Evolutionary conservation across 2,797 vertebrate species (phyloP).

Genomic region (Oreonectes daqikongensis): DNA sequence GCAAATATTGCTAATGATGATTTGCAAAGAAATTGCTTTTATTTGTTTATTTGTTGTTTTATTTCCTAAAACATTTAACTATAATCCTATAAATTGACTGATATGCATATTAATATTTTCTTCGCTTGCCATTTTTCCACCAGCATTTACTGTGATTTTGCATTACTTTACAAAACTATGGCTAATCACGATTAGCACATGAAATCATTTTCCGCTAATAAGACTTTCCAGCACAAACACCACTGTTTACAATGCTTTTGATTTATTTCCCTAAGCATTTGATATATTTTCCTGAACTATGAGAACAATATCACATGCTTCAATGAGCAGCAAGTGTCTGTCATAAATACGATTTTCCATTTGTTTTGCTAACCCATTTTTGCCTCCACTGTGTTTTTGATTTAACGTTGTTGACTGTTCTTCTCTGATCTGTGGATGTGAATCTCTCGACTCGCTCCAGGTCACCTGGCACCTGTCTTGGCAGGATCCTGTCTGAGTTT

Average conservation of each 20-base stretch:
- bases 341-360: background rate
- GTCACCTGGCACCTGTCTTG: conserved; percentile 12
- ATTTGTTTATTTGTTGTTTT: too few relatives aligned
- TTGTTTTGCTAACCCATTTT: background rate
- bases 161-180: too few relatives aligned
- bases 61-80: background rate
- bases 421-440: background rate
- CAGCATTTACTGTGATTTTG: background rate
- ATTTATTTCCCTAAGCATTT: background rate
- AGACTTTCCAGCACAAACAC: background rate
- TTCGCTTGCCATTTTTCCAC: too few relatives aligned
- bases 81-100: too few relatives aligned
- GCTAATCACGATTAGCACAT: too few relatives aligned
- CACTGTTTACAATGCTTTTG: too few relatives aligned
- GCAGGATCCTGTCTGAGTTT: conserved; percentile 7
- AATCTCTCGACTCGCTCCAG: background rate
- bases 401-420: background rate
- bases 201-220: background rate
- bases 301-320: background rate
- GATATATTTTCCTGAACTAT: background rate
- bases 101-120: too few relatives aligned
- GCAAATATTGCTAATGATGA: too few relatives aligned
- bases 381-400: background rate
- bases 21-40: too few relatives aligned
- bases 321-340: background rate